Evolutionary conservation across 2,888 invertebrate species (phyloP), one percentile per base, ranked within the genome.

Genomic region (Antheraea assamensis): DNA sequence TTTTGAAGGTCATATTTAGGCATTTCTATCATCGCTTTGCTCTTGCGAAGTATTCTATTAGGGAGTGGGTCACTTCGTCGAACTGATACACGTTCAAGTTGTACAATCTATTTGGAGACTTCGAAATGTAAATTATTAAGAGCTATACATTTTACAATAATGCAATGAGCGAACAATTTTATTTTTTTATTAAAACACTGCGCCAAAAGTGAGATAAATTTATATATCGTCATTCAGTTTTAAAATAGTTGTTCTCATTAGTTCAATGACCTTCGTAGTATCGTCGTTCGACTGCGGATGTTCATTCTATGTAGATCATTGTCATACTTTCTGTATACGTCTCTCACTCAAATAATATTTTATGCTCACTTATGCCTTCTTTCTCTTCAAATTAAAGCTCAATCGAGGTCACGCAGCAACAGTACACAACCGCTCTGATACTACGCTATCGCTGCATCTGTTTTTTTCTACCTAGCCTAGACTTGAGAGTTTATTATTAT

Each of bases 191-290:
- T 74, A 72, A 73, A 76, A 75, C 77, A 75, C 74, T 73, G 75
- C 76, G 77, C 78, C 77, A 79, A 78, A 77, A 75, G 71, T 70
- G 71, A 72, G 58, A 73, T 68, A 73, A 71, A 64, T 70, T 35
- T 73, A 42, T 71, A 30, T n/a, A 66, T 70, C 72, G 52, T 19
- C 73, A 58, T 58, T 70, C 21, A 30, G 27, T 58, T 73, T 58
- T 70, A 58, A 70, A 73, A 58, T 70, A 72, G 71, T 84, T 83
- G 83, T 82, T 79, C 79, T 81, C 82, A 75, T 76, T 83, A 85
- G 89, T 88, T 89, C 88, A 88, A 78, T 87, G 88, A 89, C 87
- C 89, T 86, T 85, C 78, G 80, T 85, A 85, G 88, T 88, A 88
- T 85, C 77, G 81, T 76, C 77, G 81, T 76, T 78, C 78, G 83